Evolutionary conservation across 2,888 invertebrate genomes (phyloP).

Genomic region (Clivina fossor): DNA sequence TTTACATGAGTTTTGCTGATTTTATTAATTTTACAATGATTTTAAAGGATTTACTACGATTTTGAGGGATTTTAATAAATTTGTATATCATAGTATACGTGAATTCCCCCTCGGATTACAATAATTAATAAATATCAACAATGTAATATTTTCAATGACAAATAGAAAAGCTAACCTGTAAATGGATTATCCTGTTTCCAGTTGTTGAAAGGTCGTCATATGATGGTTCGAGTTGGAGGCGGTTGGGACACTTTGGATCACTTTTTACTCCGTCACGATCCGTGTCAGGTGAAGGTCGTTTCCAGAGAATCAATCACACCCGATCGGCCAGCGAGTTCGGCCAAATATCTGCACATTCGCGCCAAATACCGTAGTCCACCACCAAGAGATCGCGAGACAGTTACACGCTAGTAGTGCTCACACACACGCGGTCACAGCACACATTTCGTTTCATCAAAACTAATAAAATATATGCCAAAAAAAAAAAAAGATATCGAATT

Average conservation of each 20-base stretch:
- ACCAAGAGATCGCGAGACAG: conserved; percentile 62
- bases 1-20: too few species aligned
- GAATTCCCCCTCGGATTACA: too few species aligned
- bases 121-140: too few species aligned
- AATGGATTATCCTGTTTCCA: conserved; percentile 56
- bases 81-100: too few species aligned
- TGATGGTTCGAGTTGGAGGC: conserved; percentile 94
- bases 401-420: conserved; percentile 46
- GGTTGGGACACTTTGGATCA: conserved; percentile 94
- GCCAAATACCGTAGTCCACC: conserved; percentile 73
- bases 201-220: conserved; percentile 88
- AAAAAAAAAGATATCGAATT: conserved; percentile 13
- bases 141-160: too few species aligned
- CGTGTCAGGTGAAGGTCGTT: conserved; percentile 69
- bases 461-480: conserved; percentile 15
- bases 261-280: conserved; percentile 85
- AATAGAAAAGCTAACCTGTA: too few species aligned
- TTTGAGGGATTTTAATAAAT: too few species aligned
- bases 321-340: conserved; percentile 47
- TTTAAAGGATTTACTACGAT: too few species aligned
- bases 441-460: not conserved
- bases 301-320: conserved; percentile 45
- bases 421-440: not conserved
- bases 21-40: too few species aligned
- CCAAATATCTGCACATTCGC: conserved; percentile 67